Evolutionary conservation across 2,113 vertebrate genomes (phyloP).

Genomic region (Passer domesticus): DNA sequence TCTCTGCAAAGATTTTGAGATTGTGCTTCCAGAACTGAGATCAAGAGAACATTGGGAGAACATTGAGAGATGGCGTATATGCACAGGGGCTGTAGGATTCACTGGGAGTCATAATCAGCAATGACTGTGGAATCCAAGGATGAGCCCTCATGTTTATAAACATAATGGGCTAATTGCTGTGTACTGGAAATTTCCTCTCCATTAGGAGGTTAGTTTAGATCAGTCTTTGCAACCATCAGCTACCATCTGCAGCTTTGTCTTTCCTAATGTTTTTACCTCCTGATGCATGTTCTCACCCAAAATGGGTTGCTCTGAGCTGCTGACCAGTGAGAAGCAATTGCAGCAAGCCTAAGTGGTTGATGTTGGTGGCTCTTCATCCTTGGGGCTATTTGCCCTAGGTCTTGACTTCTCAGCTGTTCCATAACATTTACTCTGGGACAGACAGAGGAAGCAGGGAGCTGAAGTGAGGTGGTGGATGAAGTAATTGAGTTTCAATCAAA

Average conservation of each 20-base stretch:
- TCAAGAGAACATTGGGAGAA: neutral
- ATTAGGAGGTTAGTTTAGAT: neutral
- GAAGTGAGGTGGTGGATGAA: neutral
- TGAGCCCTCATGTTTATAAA: neutral
- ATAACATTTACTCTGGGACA: neutral
- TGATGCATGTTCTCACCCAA: neutral
- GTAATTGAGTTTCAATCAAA: neutral
- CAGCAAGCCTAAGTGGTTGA: accelerated
- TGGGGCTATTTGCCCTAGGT: neutral
- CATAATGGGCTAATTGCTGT: neutral
- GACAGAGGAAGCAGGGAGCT: neutral
- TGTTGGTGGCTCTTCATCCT: neutral
- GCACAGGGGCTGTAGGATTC: neutral
- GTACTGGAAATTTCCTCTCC: neutral
- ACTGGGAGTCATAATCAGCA: neutral
- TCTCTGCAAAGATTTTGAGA: neutral
- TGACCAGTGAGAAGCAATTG: neutral
- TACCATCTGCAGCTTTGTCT: neutral
- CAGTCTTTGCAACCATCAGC: neutral
- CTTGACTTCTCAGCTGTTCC: neutral
- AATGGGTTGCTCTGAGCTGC: neutral
- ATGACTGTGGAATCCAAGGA: neutral
- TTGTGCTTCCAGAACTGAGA: neutral
- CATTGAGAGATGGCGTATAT: accelerated
- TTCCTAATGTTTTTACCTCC: neutral